These are phyloP conservation scores for Rhingia campestris DNA, from an alignment of 2,888 invertebrate species.

Conservation along the genomic window DNA sequence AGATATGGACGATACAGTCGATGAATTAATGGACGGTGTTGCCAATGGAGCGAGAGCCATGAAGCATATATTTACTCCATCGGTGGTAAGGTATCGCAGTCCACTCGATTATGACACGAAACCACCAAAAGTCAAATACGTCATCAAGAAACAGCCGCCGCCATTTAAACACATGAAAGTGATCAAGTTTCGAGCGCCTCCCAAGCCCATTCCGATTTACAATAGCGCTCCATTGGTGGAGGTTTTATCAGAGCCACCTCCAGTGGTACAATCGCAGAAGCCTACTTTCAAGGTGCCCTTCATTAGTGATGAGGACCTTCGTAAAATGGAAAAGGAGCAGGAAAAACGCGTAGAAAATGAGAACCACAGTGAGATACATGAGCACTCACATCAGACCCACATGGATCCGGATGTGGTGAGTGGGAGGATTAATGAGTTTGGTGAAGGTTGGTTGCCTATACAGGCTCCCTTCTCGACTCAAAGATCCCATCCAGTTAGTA, in stretches of 20 bases:
- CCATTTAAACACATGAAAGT: constrained; percentile 78
- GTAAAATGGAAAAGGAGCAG: constrained; percentile 80
- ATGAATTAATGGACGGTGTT: constrained; percentile 77
- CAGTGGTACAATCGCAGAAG: constrained; percentile 33
- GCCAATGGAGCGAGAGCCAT: constrained; percentile 78
- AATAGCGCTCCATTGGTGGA: constrained; percentile 14
- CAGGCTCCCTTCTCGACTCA: constrained; percentile 75
- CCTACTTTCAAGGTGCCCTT: constrained; percentile 69
- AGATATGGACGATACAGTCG: constrained; percentile 80
- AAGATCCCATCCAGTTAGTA: constrained; percentile 77
- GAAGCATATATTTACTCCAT: constrained; percentile 79
- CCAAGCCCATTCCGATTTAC: constrained; percentile 78
- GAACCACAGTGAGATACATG: constrained; percentile 17
- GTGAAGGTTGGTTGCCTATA: constrained; percentile 80
- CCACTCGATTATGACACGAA: constrained; percentile 41
- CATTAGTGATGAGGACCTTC: constrained; percentile 74
- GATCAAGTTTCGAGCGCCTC: constrained; percentile 78
- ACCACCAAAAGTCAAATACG: constrained; percentile 77
- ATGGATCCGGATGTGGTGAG: constrained; percentile 76
- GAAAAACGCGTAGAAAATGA: constrained; percentile 79
- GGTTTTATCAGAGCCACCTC: constrained; percentile 5
- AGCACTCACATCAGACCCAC: constrained; percentile 75
- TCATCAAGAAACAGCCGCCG: constrained; percentile 79
- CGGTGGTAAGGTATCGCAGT: constrained; percentile 69
- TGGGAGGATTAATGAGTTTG: constrained; percentile 78